Evolutionary conservation across 2,797 vertebrate species (phyloP), one percentile per base, ranked within the genome.

Genomic region (Sebastiscus albofasciatus): DNA sequence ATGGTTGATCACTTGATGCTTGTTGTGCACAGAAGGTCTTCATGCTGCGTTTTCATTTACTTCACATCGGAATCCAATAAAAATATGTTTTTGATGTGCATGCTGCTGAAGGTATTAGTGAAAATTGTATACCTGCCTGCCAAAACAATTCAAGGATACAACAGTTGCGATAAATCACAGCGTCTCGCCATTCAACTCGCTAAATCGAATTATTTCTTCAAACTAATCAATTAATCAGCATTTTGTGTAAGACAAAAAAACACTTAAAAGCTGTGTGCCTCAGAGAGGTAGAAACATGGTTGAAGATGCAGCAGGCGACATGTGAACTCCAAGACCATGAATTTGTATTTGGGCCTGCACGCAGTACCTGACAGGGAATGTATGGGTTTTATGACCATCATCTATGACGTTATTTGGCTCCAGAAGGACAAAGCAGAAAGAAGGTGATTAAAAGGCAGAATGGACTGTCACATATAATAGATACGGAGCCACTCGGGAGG

Each of bases 381-480:
- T 74, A 80, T 85, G 70, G 73, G 73, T 79, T 91, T 90, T 88
- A 89, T 87, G 79, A 76, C 72, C 79, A 11, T 91, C 86, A 87
- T 80, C 84, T 84, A 79, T 89, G 85, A 91, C 85, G 92, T 94
- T 81, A 93, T 95, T 94, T 91, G 82, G 82, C 80, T 89, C 72
- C 86, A 90, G 87, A 89, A 87, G 88, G 92, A 91, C 91, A 89
- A 89, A 92, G 84, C 85, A 75, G 82, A 89, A 75, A 87, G 79
- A 81, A 42, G 90, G 90, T 95, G 94, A 94, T 96, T 95, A 95
- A 94, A 93, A 93, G 90, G 85, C 87, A 84, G 85, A 94, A 95
- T 94, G 92, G 83, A 92, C 92, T 94, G 94, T 94, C 94, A 95
- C 78, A 91, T 71, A 89, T 94, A 95, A 96, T 96, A 92, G 90